Base-by-base conservation (phyloP, 2,797 vertebrate genomes). In the Myotis pilosus region DNA sequence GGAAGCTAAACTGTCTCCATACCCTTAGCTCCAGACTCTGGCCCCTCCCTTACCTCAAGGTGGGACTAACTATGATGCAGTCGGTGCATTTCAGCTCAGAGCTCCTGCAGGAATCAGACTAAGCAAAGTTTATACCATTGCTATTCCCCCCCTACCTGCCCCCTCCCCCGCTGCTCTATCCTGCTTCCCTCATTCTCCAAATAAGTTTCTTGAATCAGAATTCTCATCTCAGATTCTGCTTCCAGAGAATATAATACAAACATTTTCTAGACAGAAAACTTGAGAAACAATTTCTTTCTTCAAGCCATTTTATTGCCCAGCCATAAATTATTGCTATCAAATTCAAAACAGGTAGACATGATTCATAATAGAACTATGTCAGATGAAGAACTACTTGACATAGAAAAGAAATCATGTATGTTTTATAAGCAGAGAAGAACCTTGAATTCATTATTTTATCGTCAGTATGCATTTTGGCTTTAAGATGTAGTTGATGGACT, bases 331-430 rank as follows among this genome's bases (percentile, higher is more conserved):
- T 89, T 94, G 57, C 66, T 92, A 68, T 66, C 87, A 90, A 91
- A 85, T 78, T 90, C 36, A 93, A 83, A 95, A 72, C 25, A 86
- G 60, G 74, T 82, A 88, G 74, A 86, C 72, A 84, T 84, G 68
- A 95, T 91, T 96, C 91, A 95, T 49, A 72, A 47, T 38, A 68
- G 53, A 95, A 80, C 69, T 83, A 25, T 83, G 36, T 95, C 74
- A 92, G 74, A 57, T 76, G 76, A 78, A 69, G 89, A 95, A 79
- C 90, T 69, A 49, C 51, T 89, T 93, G 47, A 62, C 84, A 80
- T 9, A 57, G 60, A 41, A 87, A 81, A 94, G 66, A 85, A 87
- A 78, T 84, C 68, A 86, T 88, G 22, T 86, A 11, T 89, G 41
- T 83, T 95, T 92, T 55, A 33, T 87, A 92, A 86, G 57, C 41